These are phyloP conservation scores for Leptinotarsa defecta DNA, from an alignment of 1,140 invertebrate genomes.

Conservation along the genomic window DNA sequence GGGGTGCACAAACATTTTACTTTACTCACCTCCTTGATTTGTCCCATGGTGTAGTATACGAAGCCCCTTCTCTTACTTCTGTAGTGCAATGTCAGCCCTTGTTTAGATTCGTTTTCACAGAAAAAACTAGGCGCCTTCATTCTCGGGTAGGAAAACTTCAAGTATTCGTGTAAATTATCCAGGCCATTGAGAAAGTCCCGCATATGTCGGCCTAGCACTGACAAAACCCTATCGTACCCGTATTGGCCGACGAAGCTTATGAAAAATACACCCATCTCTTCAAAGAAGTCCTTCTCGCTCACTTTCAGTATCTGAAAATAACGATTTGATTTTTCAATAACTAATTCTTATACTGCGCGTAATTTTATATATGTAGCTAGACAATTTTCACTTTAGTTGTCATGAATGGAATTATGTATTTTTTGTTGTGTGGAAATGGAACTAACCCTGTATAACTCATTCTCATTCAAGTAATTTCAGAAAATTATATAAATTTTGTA, in stretches of 20 bases:
- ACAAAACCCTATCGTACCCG: conserved; percentile 89
- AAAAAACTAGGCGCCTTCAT: conserved; percentile 94
- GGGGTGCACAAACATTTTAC: not conserved
- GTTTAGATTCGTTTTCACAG: conserved; percentile 90
- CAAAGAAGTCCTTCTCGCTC: conserved; percentile 84
- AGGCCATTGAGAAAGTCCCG: conserved; percentile 94
- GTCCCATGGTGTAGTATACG: conserved; percentile 96
- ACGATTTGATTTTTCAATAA: no score
- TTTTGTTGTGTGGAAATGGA: no score
- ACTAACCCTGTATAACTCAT: no score
- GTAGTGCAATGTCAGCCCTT: conserved; percentile 91
- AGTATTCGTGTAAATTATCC: conserved; percentile 96
- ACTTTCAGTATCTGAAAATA: conserved; percentile 76
- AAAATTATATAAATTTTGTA: no score
- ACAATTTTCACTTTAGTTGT: no score
- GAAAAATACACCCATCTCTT: conserved; percentile 88
- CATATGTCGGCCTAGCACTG: conserved; percentile 89
- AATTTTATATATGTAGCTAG: no score
- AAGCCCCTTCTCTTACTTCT: conserved; percentile 90
- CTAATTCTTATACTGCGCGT: no score
- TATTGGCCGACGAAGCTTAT: conserved; percentile 92
- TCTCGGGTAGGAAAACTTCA: conserved; percentile 94
- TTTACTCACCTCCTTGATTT: conserved; percentile 78
- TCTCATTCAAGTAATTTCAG: no score
- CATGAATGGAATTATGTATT: no score